Evolutionary conservation across 2,888 invertebrate genomes (phyloP), one percentile per base, ranked within the genome.

Genomic region (Malachius bipustulatus): DNA sequence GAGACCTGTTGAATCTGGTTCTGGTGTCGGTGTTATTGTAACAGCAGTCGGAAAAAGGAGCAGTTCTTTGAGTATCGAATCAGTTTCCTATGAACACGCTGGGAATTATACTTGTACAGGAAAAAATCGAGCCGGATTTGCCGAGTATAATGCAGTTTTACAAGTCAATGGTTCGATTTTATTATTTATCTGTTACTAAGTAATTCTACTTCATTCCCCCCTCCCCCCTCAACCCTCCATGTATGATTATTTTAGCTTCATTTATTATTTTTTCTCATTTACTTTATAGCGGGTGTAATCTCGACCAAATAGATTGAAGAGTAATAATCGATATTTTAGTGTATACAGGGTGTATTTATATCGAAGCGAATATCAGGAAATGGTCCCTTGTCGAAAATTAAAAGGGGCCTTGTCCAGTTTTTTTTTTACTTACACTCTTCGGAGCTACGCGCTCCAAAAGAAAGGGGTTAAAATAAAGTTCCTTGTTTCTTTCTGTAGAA

Each of bases 91-190:
- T 11, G 39, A 37, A 39, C 49, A 43, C 59, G 71, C 76, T 50
- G 82, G 81, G 48, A 74, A 71, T 46, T 82, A 79, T 59, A 71
- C 75, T 40, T 82, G 82, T 60, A 70, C 73, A 51, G 82, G 77
- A 36, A 69, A 71, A 50, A 82, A 81, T 65, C 59, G 65, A 44
- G 80, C 77, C 43, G 81, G 81, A 54, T 69, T 69, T 48, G 69
- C 74, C 51, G 76, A 75, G 56, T 74, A 75, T 58, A 77, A 77
- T 47, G 73, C 79, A 41, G 62, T 69, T 50, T 67, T 83, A 51
- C 67, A 73, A 59, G 78, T 82, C 42, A 80, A 82, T 60, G 82
- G 79, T 79, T 44, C 34, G 41, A 41, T 27, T 26, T 29, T 26
- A 16, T 36, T 15, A 28, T 36, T 34, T 13, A 16, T 33, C 31